Base-by-base conservation (phyloP, 2,113 vertebrate genomes). In the Gallinago undulata region DNA sequence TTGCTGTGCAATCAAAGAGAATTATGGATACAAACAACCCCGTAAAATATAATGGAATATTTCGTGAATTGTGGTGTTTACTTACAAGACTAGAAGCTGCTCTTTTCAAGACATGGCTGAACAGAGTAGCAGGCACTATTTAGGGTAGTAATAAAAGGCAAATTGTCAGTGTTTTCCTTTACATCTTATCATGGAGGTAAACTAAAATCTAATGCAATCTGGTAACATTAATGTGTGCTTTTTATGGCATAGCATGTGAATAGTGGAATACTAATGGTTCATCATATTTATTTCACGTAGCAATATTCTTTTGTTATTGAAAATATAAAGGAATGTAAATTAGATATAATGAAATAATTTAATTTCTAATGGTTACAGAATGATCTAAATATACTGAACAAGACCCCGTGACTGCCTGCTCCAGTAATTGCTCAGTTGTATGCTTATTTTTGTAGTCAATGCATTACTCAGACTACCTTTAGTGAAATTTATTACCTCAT, bases 401-500 rank as follows among this genome's bases (percentile, higher is more conserved):
- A 88, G 27, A 25, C 68, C 88, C 53, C 33, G 7, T 96, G 95
- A 94, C 88, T 96, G 90, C 90, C 83, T 92, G 80, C 60, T 87
- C 73, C 59, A 47, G 96, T 97, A 97, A 98, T 97, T 97, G 93
- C 96, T 97, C 90, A 92, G 89, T 91, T 41, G 48, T 91, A 70
- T 95, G 93, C 92, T 95, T 88, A 94, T 94, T 96, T 98, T 96
- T 83, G 84, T 96, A 98, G 97, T 98, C 97, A 96, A 82, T 97
- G 94, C 84, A 86, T 89, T 96, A 82, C 87, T 91, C 88, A 97
- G 95, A 78, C 93, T 97, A 85, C 89, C 96, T 95, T 97, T 87
- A 78, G 90, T 56, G 89, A 89, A 95, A 98, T 98, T 98, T 97
- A 98, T 98, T 97, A 73, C 96, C 96, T 95, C 95, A 93, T 97